Conservation (phyloP, 2,888 invertebrate genomes). For the Erebia palarica region DNA sequence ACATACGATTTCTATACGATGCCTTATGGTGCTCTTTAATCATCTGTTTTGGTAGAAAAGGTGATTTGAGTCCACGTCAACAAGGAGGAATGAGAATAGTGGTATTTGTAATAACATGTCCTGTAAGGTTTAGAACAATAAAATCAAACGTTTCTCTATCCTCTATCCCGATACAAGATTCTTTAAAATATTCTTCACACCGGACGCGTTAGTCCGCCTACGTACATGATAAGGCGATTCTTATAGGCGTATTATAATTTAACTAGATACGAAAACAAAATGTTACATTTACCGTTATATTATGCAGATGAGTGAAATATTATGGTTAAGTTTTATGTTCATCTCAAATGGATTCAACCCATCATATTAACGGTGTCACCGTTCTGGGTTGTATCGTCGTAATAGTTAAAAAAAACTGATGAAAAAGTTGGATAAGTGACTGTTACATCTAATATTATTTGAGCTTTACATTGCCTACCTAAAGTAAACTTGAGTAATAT, state of each 20-base stretch:
- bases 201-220: conserved; percentile 34
- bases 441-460: too few relatives aligned
- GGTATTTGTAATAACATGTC: too few relatives aligned
- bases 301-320: conserved; percentile 24
- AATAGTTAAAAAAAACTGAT: too few relatives aligned
- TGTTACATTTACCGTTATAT: conserved; percentile 19
- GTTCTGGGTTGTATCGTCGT: not conserved
- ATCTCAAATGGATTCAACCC: not conserved
- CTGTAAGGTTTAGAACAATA: too few relatives aligned
- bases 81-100: not conserved
- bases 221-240: conserved; percentile 29
- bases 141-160: not conserved
- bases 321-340: conserved; percentile 9
- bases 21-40: too few relatives aligned
- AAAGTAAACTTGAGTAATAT: too few relatives aligned
- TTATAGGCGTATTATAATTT: conserved; percentile 29
- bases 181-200: conserved; percentile 34
- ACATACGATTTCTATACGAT: not conserved
- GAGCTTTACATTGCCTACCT: too few relatives aligned
- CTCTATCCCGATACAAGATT: conserved; percentile 21
- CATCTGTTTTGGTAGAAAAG: not conserved
- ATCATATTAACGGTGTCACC: not conserved
- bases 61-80: not conserved
- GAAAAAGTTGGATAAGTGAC: too few relatives aligned
- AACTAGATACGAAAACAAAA: conserved; percentile 18